Evolutionary conservation across 1,140 invertebrate species (phyloP).

Genomic region (Eubasilissa regina): DNA sequence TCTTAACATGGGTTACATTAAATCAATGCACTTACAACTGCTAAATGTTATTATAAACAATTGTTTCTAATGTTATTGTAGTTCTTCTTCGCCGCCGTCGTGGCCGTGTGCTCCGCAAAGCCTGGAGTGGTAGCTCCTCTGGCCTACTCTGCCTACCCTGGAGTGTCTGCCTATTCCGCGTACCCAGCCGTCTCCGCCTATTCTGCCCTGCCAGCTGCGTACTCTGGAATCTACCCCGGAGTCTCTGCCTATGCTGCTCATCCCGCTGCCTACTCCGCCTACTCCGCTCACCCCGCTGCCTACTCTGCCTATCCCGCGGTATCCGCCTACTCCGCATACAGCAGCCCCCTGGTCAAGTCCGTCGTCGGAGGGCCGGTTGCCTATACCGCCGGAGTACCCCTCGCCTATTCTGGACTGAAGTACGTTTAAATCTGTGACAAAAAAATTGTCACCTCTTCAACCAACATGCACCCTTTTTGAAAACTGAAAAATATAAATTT

Average conservation of each 20-base stretch:
- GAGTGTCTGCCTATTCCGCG: conserved; percentile 1
- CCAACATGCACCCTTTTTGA: too few species aligned
- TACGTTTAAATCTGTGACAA: conserved; percentile 35
- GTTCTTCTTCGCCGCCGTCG: conserved; percentile 66
- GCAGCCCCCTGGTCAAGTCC: conserved; percentile 36
- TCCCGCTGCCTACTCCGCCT: conserved; percentile 10
- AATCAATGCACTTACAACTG: too few species aligned
- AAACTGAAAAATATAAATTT: too few species aligned
- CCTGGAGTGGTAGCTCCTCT: conserved; percentile 62
- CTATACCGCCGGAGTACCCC: conserved; percentile 52
- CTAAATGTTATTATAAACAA: too few species aligned
- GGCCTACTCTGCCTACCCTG: not conserved
- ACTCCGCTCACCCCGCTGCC: conserved; percentile 4
- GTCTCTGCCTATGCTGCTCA: conserved; percentile 50
- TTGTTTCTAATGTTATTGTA: conserved; percentile 62
- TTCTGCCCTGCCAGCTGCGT: conserved; percentile 44
- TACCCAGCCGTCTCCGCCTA: conserved; percentile 51
- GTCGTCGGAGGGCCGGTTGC: conserved; percentile 4
- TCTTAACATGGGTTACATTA: too few species aligned
- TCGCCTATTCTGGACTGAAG: conserved; percentile 59
- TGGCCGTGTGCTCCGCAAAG: conserved; percentile 72
- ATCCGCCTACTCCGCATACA: conserved; percentile 57
- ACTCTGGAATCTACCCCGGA: conserved; percentile 50
- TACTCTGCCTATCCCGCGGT: conserved; percentile 53
- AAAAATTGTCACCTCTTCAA: too few species aligned